Evolutionary conservation across 2,797 vertebrate genomes (phyloP).

Genomic region (Onychomys leucogaster): DNA sequence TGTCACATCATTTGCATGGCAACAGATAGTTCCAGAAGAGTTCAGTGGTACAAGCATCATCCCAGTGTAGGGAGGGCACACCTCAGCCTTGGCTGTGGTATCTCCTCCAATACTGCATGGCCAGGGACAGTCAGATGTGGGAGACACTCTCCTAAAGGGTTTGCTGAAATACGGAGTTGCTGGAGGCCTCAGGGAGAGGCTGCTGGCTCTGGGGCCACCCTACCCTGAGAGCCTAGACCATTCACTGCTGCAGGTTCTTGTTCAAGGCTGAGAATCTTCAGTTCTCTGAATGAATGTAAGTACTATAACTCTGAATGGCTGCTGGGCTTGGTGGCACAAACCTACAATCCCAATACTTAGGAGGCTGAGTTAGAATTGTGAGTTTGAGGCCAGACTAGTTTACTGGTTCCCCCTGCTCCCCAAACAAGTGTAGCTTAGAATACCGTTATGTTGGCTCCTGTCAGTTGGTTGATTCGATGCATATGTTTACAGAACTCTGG

Average conservation of each 20-base stretch:
- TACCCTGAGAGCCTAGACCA: neutral
- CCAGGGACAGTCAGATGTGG: neutral
- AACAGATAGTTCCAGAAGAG: neutral
- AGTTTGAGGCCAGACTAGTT: neutral
- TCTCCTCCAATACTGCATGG: neutral
- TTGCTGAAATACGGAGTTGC: too few relatives aligned
- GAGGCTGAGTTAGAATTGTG: neutral
- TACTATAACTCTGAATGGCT: neutral
- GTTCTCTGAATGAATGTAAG: neutral
- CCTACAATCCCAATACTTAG: neutral
- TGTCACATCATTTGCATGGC: neutral
- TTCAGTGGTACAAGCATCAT: neutral
- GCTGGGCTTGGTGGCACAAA: neutral
- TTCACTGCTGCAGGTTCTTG: neutral
- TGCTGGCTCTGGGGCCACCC: neutral
- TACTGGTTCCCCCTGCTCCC: neutral
- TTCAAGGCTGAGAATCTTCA: neutral
- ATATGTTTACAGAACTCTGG: slow-evolving; percentile 98
- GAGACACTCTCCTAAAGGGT: neutral
- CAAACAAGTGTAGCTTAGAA: neutral
- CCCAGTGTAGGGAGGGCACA: neutral
- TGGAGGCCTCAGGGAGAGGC: neutral
- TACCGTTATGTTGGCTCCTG: slow-evolving; percentile 95
- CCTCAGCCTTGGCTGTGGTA: neutral
- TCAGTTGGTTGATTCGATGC: slow-evolving; percentile 94